These are phyloP conservation scores for Saturnia pavonia DNA, from an alignment of 2,888 invertebrate species.

Conservation along the genomic window DNA sequence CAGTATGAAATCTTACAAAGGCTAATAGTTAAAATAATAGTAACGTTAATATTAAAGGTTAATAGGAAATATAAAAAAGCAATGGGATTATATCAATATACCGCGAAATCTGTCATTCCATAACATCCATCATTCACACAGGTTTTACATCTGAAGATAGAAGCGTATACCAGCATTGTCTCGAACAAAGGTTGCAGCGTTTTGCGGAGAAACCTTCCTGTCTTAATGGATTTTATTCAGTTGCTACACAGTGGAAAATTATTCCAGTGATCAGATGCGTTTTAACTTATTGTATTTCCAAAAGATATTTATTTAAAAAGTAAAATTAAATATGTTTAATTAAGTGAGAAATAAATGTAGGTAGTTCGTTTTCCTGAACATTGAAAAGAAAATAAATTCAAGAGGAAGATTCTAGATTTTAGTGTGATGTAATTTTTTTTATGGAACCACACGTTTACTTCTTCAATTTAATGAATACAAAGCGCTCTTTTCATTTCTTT, in stretches of 20 bases:
- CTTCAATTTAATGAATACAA: too few species aligned
- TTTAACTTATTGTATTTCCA: too few species aligned
- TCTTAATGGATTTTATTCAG: neutral
- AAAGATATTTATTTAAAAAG: too few species aligned
- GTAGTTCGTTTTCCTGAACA: too few species aligned
- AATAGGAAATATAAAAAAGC: neutral
- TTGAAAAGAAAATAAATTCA: too few species aligned
- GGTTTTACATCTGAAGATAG: neutral
- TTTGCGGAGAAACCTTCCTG: neutral
- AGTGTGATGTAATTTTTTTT: too few species aligned
- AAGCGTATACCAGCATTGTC: neutral
- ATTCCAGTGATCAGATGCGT: neutral
- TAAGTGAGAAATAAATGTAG: too few species aligned
- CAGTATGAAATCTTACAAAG: neutral
- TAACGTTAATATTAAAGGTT: neutral
- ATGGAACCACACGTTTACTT: too few species aligned
- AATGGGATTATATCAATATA: neutral
- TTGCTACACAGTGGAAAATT: neutral
- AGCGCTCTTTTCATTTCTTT: too few species aligned
- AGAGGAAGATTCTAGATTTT: too few species aligned
- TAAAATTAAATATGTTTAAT: too few species aligned
- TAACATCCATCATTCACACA: neutral
- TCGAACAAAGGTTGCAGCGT: neutral
- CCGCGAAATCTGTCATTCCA: neutral
- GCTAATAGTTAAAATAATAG: neutral